Percentiles rank a stretch among this genome's conserved stretches.
Evolutionary conservation across 2,797 vertebrate genomes (phyloP).

Genomic region (Myotis daubentonii): DNA sequence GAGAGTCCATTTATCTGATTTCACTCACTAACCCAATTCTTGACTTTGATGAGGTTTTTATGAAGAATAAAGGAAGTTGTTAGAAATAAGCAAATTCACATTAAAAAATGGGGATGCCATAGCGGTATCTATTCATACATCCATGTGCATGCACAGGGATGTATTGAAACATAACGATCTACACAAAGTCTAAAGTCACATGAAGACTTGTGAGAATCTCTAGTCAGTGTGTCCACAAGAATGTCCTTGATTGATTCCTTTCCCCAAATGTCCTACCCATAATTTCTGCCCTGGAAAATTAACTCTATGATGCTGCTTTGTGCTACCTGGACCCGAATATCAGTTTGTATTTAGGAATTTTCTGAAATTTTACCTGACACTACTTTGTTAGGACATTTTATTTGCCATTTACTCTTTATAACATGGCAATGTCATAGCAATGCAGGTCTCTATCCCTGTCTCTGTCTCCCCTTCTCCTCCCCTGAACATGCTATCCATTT

Average conservation of each 20-base stretch:
- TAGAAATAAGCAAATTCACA: background rate
- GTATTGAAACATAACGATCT: background rate
- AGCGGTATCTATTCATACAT: background rate
- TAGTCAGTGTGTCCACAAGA: background rate
- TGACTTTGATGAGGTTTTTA: background rate
- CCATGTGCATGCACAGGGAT: rapidly evolving
- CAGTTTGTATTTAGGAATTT: background rate
- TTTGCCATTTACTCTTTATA: background rate
- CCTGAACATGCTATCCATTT: background rate
- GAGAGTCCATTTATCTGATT: background rate
- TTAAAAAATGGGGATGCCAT: background rate
- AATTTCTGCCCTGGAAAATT: background rate
- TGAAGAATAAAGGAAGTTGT: background rate
- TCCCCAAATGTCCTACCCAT: background rate
- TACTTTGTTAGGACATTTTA: background rate
- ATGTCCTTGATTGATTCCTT: background rate
- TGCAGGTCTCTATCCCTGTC: background rate
- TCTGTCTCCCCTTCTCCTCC: rapidly evolving
- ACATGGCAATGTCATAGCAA: no score
- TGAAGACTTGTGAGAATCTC: rapidly evolving
- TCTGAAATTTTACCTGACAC: background rate
- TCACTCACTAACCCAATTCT: background rate
- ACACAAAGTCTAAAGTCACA: background rate
- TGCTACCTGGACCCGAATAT: background rate
- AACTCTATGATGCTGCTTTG: background rate